Evolutionary conservation across 2,113 vertebrate genomes (phyloP).

Genomic region (Hystrix brachyura): DNA sequence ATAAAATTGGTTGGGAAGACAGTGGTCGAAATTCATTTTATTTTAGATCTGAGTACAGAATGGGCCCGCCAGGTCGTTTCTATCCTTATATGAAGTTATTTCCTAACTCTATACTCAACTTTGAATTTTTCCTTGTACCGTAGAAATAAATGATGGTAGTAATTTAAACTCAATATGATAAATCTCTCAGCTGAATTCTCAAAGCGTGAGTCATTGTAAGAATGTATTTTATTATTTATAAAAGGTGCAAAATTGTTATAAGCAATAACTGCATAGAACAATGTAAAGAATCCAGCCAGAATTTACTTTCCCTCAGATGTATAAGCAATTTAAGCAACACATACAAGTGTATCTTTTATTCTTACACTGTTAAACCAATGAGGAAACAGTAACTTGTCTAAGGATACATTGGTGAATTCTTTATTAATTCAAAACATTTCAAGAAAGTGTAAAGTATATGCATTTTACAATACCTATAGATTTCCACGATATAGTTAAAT

Average conservation of each 20-base stretch:
- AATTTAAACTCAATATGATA: constrained; percentile 49
- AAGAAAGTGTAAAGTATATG: constrained; percentile 75
- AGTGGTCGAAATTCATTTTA: background rate
- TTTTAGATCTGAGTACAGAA: background rate
- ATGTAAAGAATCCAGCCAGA: constrained; percentile 60
- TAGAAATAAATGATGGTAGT: constrained; percentile 15
- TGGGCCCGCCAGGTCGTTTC: background rate
- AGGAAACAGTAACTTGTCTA: constrained; percentile 74
- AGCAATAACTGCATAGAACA: constrained; percentile 72
- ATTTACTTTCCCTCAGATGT: constrained; percentile 65
- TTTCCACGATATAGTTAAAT: constrained; percentile 64
- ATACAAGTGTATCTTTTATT: constrained; percentile 35
- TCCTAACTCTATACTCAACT: background rate
- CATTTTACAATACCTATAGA: constrained; percentile 75
- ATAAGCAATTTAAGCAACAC: constrained; percentile 70
- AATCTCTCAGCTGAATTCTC: constrained; percentile 70
- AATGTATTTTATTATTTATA: constrained; percentile 85
- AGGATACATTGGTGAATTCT: constrained; percentile 68
- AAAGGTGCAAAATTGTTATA: constrained; percentile 81
- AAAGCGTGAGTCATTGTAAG: constrained; percentile 76
- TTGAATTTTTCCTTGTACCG: background rate
- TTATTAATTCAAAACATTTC: constrained; percentile 80
- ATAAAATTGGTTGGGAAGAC: background rate
- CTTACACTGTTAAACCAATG: constrained; percentile 12
- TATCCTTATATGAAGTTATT: background rate